A percentile compares a stretch with the other conserved stretches of the same genome.
These are phyloP conservation scores for Orthosia cruda DNA, from an alignment of 2,888 invertebrate species.

Conservation along the genomic window DNA sequence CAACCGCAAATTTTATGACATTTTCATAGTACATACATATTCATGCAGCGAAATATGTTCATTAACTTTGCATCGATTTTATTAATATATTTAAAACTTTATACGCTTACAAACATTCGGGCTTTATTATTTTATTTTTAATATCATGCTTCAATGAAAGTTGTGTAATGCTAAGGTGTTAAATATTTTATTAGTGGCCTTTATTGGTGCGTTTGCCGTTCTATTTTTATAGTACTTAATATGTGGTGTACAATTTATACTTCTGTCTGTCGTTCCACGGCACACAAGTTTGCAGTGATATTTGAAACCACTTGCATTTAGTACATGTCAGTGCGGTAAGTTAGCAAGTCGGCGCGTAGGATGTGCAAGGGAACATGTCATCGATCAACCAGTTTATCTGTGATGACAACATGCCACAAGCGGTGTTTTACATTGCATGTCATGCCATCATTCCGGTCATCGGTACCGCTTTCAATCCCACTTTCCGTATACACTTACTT, in stretches of 20 bases:
- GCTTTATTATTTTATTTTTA: slow-evolving; percentile 28
- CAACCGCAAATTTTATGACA: no score
- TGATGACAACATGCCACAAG: slow-evolving; percentile 1
- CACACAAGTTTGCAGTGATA: neutral
- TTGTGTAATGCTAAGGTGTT: neutral
- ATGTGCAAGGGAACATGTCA: slow-evolving; percentile 5
- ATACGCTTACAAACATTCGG: slow-evolving; percentile 32
- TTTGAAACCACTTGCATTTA: neutral
- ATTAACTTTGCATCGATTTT: slow-evolving; percentile 61
- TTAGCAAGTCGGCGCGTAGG: neutral
- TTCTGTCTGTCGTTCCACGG: no score
- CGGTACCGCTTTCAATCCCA: neutral
- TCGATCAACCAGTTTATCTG: slow-evolving; percentile 19
- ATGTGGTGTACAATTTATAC: neutral
- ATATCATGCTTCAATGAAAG: slow-evolving; percentile 12
- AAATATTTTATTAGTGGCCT: neutral
- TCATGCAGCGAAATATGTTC: slow-evolving; percentile 50
- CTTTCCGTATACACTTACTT: neutral
- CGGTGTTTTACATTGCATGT: neutral
- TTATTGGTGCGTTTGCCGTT: neutral
- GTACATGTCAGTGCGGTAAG: neutral
- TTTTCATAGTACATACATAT: slow-evolving; percentile 65
- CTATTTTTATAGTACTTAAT: neutral
- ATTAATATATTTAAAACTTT: slow-evolving; percentile 39
- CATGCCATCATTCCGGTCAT: neutral